A percentile compares a stretch with the other conserved stretches of the same genome.
Conservation (phyloP, 2,113 vertebrate genomes). For the Phocoena sinus region DNA sequence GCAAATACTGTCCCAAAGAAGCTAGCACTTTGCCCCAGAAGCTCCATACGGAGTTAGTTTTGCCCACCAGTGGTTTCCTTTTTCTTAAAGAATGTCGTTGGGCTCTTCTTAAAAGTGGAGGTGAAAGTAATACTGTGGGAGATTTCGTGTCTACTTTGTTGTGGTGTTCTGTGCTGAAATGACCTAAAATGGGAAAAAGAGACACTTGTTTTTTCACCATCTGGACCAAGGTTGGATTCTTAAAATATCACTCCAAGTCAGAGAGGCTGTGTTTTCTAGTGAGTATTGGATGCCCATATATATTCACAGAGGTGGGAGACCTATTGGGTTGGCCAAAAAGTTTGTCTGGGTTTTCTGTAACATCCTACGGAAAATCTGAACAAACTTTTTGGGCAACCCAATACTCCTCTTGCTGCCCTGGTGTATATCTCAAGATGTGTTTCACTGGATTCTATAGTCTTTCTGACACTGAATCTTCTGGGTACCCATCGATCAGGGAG, state of each 20-base stretch:
- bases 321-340: no score
- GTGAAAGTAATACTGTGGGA: fast-evolving
- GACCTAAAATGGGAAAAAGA: not conserved
- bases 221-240: not conserved
- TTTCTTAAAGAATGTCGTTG: not conserved
- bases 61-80: no score
- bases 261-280: no score
- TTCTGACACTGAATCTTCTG: not conserved
- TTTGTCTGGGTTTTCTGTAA: no score
- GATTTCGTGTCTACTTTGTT: not conserved
- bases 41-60: fast-evolving
- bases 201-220: no score
- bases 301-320: no score
- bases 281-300: no score
- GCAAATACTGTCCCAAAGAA: not conserved
- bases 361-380: no score
- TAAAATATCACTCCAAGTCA: not conserved
- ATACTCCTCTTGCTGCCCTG: not conserved
- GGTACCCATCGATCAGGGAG: no score
- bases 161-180: not conserved
- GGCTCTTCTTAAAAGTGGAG: not conserved
- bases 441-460: not conserved
- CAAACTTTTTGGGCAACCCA: no score
- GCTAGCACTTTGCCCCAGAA: not conserved
- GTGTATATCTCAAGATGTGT: not conserved